phyloP scores from a whole-genome alignment of 2,797 vertebrate species.

The Lepus townsendii region DNA sequence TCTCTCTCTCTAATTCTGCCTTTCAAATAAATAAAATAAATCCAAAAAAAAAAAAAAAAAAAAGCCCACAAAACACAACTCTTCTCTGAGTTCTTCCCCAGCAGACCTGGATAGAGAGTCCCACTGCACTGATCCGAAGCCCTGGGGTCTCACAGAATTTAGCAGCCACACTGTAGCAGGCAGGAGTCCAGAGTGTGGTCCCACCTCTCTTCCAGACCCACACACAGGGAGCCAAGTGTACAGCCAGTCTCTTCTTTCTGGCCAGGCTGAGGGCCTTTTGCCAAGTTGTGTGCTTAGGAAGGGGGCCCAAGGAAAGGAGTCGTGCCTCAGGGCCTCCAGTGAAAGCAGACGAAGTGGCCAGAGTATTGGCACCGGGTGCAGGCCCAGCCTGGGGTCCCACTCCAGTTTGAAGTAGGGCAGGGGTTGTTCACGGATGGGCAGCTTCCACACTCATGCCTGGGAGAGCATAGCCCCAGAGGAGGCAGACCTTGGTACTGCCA shows the following conservation, averaged over 20 bases:
- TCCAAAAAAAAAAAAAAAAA: no score
- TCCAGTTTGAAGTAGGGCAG: neutral
- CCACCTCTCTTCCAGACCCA: neutral
- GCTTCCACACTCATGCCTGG: conserved; percentile 33
- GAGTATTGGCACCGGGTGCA: neutral
- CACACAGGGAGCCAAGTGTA: neutral
- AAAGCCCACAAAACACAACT: no score
- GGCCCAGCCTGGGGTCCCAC: neutral
- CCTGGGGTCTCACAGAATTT: neutral
- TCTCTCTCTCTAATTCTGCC: no score
- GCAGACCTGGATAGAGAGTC: neutral
- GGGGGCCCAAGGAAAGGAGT: neutral
- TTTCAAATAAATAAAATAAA: no score
- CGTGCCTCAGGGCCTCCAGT: neutral
- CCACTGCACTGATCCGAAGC: neutral
- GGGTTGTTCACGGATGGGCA: conserved; percentile 43
- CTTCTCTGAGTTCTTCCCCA: neutral
- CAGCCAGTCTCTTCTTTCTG: neutral
- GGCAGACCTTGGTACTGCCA: conserved; percentile 60
- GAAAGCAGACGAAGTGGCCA: neutral
- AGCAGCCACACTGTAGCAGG: neutral
- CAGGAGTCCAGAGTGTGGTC: neutral
- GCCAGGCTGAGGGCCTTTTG: neutral
- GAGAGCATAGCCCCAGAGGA: conserved; percentile 58
- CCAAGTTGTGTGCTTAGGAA: neutral